Percentiles rank a stretch among this genome's conserved stretches.
These are phyloP conservation scores for Platycercus adscitus DNA, from an alignment of 2,113 vertebrate genomes.

Conservation along the genomic window DNA sequence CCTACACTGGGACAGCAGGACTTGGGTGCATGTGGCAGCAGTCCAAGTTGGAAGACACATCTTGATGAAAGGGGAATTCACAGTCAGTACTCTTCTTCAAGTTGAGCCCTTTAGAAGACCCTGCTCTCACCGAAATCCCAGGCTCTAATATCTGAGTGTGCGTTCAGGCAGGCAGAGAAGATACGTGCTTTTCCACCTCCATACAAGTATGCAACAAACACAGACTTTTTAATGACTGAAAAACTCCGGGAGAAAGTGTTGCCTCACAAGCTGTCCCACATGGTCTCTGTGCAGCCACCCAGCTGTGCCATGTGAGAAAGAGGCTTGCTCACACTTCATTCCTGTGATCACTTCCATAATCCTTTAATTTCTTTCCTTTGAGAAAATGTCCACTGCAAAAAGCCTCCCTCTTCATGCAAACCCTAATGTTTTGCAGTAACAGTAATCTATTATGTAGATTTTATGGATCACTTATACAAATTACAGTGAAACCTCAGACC, in stretches of 20 bases:
- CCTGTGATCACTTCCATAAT: background rate
- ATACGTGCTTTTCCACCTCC: background rate
- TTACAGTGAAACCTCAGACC: background rate
- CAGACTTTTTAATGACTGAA: background rate
- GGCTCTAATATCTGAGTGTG: background rate
- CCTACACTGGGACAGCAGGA: background rate
- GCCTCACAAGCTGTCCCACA: background rate
- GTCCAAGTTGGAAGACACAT: background rate
- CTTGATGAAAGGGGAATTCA: background rate
- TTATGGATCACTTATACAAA: constrained; percentile 22
- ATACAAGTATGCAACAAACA: background rate
- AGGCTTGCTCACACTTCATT: background rate
- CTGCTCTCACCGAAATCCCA: background rate
- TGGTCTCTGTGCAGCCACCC: background rate
- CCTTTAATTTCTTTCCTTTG: background rate
- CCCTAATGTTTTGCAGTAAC: background rate
- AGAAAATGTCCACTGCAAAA: background rate
- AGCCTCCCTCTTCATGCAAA: background rate
- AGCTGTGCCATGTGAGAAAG: background rate
- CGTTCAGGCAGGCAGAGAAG: background rate
- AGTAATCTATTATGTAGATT: constrained; percentile 26
- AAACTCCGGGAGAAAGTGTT: background rate
- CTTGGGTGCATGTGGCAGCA: background rate
- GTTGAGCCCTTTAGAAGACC: background rate
- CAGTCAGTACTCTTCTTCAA: background rate